Conservation (phyloP, 2,888 invertebrate species). For the Andrena haemorrhoa region DNA sequence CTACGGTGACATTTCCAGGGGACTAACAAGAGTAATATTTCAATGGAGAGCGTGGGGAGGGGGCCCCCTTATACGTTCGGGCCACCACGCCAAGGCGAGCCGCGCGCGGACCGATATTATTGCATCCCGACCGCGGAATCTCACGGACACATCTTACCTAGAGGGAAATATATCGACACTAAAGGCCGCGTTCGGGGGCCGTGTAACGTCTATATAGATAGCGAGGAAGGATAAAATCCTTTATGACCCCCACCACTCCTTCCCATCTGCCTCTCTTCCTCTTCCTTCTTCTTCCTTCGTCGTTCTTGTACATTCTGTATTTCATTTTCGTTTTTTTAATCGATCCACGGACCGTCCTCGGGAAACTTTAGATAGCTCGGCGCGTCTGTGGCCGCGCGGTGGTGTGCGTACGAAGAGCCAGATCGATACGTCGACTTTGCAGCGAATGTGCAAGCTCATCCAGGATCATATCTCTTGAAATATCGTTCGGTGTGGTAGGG, state of each 20-base stretch:
- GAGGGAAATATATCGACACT: conserved; percentile 54
- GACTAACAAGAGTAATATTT: conserved; percentile 70
- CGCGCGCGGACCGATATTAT: conserved; percentile 36
- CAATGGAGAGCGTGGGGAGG: conserved; percentile 42
- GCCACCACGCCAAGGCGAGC: conserved; percentile 9
- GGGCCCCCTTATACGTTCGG: conserved; percentile 33
- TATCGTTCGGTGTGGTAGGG: conserved; percentile 56
- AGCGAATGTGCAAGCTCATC: conserved; percentile 67
- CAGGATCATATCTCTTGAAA: conserved; percentile 65
- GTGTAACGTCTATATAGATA: conserved; percentile 49
- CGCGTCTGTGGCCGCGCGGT: background rate
- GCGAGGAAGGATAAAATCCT: conserved; percentile 44
- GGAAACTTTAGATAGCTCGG: conserved; percentile 39
- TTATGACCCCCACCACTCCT: conserved; percentile 20
- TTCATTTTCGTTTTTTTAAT: conserved; percentile 25
- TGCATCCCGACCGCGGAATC: conserved; percentile 33
- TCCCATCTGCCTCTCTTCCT: background rate
- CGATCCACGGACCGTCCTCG: conserved; percentile 50
- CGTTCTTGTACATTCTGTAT: background rate
- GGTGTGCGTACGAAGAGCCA: conserved; percentile 23
- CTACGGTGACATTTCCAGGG: conserved; percentile 72
- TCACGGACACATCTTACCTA: conserved; percentile 21
- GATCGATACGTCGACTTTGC: conserved; percentile 60
- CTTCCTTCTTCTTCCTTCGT: background rate
- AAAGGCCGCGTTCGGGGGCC: conserved; percentile 40